phyloP scores from a whole-genome alignment of 2,888 invertebrate genomes.

The Poecilobothrus nobilitatus region DNA sequence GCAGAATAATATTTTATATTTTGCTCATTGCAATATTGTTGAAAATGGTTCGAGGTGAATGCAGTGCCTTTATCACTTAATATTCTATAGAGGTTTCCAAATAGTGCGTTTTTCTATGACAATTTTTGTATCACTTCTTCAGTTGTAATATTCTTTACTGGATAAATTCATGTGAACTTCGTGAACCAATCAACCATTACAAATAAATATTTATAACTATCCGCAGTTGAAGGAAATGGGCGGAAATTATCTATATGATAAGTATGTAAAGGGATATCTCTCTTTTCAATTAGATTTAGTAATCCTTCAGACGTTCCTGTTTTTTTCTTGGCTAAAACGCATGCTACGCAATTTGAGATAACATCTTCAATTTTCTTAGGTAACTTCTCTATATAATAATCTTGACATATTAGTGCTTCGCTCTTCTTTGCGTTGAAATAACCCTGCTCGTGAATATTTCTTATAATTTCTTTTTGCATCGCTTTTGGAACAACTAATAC shows the following conservation, averaged over 20 bases:
- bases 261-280: constrained; percentile 30
- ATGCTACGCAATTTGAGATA: constrained; percentile 10
- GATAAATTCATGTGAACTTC: too few relatives aligned
- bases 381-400: too few relatives aligned
- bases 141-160: too few relatives aligned
- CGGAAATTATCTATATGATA: constrained; percentile 34
- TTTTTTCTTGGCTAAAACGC: constrained; percentile 14
- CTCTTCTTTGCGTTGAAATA: too few relatives aligned
- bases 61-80: constrained; percentile 21
- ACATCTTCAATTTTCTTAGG: constrained; percentile 3
- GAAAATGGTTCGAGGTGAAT: constrained; percentile 19
- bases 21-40: too few relatives aligned
- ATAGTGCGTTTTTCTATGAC: constrained; percentile 11
- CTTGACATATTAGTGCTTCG: too few relatives aligned
- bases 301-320: constrained; percentile 29
- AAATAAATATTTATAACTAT: too few relatives aligned
- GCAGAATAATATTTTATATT: constrained; percentile 14
- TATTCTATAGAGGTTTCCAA: constrained; percentile 19
- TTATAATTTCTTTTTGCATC: too few relatives aligned
- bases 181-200: too few relatives aligned
- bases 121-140: constrained; percentile 17
- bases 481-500: too few relatives aligned
- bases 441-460: too few relatives aligned
- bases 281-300: constrained; percentile 31
- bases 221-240: constrained; percentile 26